phyloP scores from a whole-genome alignment of 2,113 vertebrate genomes.

The Crotalus viridis region DNA sequence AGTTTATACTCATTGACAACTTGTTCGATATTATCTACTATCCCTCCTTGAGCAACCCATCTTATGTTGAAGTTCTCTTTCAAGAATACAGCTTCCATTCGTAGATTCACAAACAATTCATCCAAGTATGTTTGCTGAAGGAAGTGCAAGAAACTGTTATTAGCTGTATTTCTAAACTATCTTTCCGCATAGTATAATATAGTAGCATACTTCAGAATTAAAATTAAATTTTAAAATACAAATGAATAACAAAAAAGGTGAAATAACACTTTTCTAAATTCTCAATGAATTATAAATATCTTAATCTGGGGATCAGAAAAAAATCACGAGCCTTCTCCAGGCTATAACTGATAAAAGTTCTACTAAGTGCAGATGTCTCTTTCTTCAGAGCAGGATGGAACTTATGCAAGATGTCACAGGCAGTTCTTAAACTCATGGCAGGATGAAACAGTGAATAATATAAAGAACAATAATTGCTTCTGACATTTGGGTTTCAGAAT shows the following conservation, averaged over 20 bases:
- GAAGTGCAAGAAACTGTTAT: background rate
- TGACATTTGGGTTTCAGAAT: background rate
- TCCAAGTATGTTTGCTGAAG: constrained; percentile 80
- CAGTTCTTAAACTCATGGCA: background rate
- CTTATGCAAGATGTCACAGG: background rate
- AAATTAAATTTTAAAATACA: background rate
- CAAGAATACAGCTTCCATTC: constrained; percentile 74
- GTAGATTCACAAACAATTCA: constrained; percentile 77
- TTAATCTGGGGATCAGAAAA: background rate
- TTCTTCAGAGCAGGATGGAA: background rate
- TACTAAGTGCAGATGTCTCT: background rate
- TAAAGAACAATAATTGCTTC: background rate
- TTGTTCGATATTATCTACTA: constrained; percentile 81
- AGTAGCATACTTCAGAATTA: background rate
- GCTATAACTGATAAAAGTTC: background rate
- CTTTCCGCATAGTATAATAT: background rate
- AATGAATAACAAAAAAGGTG: background rate
- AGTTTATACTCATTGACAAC: constrained; percentile 83
- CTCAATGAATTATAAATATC: background rate
- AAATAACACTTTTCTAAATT: background rate
- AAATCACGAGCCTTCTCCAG: background rate
- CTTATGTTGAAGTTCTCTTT: constrained; percentile 80
- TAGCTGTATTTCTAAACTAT: background rate
- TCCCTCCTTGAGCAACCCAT: constrained; percentile 82
- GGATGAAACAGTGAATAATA: background rate